Evolutionary conservation across 1,140 invertebrate species (phyloP).

Genomic region (Oreohelix idahoensis): DNA sequence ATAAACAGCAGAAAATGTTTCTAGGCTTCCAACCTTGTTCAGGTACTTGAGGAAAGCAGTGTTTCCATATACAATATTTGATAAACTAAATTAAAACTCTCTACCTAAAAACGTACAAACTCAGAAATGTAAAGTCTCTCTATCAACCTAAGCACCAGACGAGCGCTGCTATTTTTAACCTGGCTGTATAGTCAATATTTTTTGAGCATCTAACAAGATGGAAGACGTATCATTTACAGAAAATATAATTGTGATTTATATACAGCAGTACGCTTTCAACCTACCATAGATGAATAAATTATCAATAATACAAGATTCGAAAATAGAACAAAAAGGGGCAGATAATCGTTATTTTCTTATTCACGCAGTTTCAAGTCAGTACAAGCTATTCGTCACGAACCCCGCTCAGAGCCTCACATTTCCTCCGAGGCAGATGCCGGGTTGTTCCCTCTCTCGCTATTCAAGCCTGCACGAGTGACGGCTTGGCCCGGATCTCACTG

Average conservation of each 20-base stretch:
- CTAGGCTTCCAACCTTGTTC: no score
- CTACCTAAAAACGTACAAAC: no score
- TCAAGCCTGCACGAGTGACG: constrained; percentile 22
- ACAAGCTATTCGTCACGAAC: neutral
- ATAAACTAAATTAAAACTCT: no score
- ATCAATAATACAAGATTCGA: neutral
- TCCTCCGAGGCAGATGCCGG: constrained; percentile 37
- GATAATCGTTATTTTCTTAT: neutral
- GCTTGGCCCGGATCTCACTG: constrained; percentile 29
- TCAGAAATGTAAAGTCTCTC: no score
- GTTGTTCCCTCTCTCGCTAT: constrained; percentile 35
- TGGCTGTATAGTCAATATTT: no score
- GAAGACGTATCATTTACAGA: no score
- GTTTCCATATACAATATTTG: no score
- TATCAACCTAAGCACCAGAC: no score
- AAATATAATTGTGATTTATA: neutral
- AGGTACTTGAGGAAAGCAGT: no score
- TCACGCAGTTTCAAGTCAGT: neutral
- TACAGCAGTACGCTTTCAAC: neutral
- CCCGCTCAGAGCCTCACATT: constrained; percentile 32
- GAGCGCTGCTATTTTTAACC: no score
- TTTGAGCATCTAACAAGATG: no score
- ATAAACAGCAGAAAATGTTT: no score
- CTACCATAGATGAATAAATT: neutral
- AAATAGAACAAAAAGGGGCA: neutral